Conservation (phyloP, 2,113 vertebrate species). For the Hippocampus comes region DNA sequence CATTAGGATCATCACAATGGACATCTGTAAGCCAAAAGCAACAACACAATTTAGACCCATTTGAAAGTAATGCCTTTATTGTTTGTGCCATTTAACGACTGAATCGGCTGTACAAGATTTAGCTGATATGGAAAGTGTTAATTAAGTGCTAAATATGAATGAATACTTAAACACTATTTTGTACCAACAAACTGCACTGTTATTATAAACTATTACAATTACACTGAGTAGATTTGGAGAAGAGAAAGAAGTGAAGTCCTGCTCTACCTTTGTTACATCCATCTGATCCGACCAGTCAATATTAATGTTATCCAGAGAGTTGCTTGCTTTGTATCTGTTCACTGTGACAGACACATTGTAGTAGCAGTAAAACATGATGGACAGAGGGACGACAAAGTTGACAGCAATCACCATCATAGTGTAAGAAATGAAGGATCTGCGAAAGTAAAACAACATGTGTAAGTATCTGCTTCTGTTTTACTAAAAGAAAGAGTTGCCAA, state of each 20-base stretch:
- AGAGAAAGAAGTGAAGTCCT: background rate
- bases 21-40: conserved; percentile 80
- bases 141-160: no score
- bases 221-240: no score
- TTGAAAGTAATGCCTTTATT: no score
- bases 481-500: no score
- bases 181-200: no score
- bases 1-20: conserved; percentile 92
- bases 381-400: background rate
- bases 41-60: background rate
- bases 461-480: background rate
- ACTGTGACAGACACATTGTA: conserved; percentile 84
- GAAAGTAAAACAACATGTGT: background rate
- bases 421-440: conserved; percentile 17
- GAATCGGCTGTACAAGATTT: no score
- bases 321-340: conserved; percentile 70
- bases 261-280: conserved; percentile 88
- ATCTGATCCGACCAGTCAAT: conserved; percentile 92
- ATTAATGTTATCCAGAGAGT: conserved; percentile 73
- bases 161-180: no score
- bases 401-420: conserved; percentile 12
- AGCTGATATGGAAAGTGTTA: no score
- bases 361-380: conserved; percentile 63
- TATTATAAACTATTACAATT: no score
- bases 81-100: no score